Evolutionary conservation across 2,888 invertebrate species (phyloP), one percentile per base, ranked within the genome.

Genomic region (Rotaria socialis): DNA sequence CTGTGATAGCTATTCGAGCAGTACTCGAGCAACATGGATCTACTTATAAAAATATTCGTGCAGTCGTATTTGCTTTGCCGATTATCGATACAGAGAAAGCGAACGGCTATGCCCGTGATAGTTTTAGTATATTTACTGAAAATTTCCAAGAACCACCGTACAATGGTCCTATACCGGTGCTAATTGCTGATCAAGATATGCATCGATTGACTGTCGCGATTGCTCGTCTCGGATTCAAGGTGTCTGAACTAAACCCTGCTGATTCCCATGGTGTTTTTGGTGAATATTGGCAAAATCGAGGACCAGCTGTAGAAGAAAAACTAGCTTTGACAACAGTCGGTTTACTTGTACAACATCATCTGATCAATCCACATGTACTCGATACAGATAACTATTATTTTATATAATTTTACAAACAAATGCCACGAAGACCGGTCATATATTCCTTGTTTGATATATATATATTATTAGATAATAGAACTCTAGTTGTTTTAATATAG

Each of bases 221-320:
- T 80, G 80, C 80, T 80, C 43, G 47, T 24, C 24, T 0, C 0
- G 47, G 47, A 7, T 80, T 24, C 8, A 47, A 8, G 47, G 80
- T 80, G 10, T 47, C 47, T n/a, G 47, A 80, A 47, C 8, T 80
- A 24, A 80, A 80, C 47, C 80, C 80, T 14, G 80, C 80, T 22
- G 80, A 80, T 80, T 80, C 80, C 16, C 80, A 80, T n/a, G 80
- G 80, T 47, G 80, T 80, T 22, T 80, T 80, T 14, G 80, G 80
- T 80, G 80, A 80, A 80, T 80, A 80, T 47, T 80, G 80, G 80
- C 80, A 80, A n/a, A 80, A 80, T 47, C 43, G 14, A 80, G 80
- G 80, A 47, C 80, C 80, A n/a, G 80, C 80, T 80, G 80, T 80
- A 1, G 80, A 80, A 47, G 80, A 80, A 80, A 80, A 80, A 47